phyloP scores from a whole-genome alignment of 2,888 invertebrate genomes.

The Chrysolina haemoptera region DNA sequence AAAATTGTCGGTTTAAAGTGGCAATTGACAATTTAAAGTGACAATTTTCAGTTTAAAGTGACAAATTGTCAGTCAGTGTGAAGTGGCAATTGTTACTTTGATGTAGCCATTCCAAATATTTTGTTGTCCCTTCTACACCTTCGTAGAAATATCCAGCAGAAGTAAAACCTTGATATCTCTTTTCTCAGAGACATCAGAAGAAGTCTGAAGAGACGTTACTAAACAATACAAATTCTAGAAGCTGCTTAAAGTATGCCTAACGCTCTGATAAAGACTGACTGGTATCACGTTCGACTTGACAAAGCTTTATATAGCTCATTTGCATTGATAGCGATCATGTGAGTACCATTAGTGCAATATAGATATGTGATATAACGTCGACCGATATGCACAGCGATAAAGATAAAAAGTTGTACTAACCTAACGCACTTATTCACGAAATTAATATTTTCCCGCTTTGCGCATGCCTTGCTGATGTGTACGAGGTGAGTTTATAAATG shows the following conservation, averaged over 20 bases:
- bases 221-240: conserved; percentile 39
- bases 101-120: too few relatives aligned
- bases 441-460: conserved; percentile 50
- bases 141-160: background rate
- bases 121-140: too few relatives aligned
- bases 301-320: conserved; percentile 22
- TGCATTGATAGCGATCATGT: conserved; percentile 17
- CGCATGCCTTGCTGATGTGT: conserved; percentile 56
- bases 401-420: conserved; percentile 47
- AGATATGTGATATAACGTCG: conserved; percentile 15
- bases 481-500: conserved; percentile 52
- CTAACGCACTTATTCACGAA: conserved; percentile 31
- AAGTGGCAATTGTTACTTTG: too few relatives aligned
- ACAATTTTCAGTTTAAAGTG: too few relatives aligned
- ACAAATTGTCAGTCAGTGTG: too few relatives aligned
- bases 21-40: too few relatives aligned
- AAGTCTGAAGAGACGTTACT: conserved; percentile 55
- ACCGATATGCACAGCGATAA: conserved; percentile 3
- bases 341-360: conserved; percentile 30
- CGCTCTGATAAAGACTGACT: conserved; percentile 21
- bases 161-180: conserved; percentile 26
- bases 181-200: conserved; percentile 55
- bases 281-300: conserved; percentile 9
- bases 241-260: conserved; percentile 16
- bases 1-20: too few relatives aligned